phyloP scores from a whole-genome alignment of 2,113 vertebrate genomes.

The Gobius niger region DNA sequence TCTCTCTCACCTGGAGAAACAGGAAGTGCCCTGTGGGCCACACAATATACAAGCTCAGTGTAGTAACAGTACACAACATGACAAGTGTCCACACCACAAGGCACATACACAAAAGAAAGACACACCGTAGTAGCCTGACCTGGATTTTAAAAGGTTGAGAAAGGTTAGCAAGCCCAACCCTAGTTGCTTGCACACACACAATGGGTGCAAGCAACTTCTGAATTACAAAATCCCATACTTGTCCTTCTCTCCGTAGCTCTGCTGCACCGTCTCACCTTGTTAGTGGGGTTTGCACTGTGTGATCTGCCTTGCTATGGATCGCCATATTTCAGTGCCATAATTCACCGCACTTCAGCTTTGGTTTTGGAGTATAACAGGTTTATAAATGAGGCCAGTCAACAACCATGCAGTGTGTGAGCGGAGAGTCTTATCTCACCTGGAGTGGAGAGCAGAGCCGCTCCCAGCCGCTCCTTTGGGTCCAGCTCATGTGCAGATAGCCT shows the following conservation, averaged over 20 bases:
- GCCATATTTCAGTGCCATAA: not conserved
- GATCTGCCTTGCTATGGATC: not conserved
- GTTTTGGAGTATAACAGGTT: not conserved
- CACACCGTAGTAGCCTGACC: not conserved
- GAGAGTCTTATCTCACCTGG: constrained; percentile 68
- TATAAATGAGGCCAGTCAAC: not conserved
- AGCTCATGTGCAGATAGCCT: constrained; percentile 56
- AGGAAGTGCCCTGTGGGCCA: constrained; percentile 81
- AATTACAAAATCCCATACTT: not conserved
- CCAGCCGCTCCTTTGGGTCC: constrained; percentile 60
- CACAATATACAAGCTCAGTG: constrained; percentile 22
- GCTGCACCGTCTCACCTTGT: not conserved
- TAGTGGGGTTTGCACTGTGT: not conserved
- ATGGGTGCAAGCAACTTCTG: too few relatives aligned
- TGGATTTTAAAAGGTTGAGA: too few relatives aligned
- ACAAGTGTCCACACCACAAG: not conserved
- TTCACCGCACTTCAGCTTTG: not conserved
- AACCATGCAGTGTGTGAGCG: not conserved
- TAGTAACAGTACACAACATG: not conserved
- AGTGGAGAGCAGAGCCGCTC: constrained; percentile 75
- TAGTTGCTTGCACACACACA: not conserved
- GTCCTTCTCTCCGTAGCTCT: not conserved
- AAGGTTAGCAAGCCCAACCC: not conserved
- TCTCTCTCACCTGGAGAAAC: constrained; percentile 75
- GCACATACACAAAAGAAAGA: not conserved